A percentile compares a stretch with the other conserved stretches of the same genome.
These are phyloP conservation scores for Acanthosepion esculentum DNA, from an alignment of 2,888 invertebrate species.

Conservation along the genomic window DNA sequence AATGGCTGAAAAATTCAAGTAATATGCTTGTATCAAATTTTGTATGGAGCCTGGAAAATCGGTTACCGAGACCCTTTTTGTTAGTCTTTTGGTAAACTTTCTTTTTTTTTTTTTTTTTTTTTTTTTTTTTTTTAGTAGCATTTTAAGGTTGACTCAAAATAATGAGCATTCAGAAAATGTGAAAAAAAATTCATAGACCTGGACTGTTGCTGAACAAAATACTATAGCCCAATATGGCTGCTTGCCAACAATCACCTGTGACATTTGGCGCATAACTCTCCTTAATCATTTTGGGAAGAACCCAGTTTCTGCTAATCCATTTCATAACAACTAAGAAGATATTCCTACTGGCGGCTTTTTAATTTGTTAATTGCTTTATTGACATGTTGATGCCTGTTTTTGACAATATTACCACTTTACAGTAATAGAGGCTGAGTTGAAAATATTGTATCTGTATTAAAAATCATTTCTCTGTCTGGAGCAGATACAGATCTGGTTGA, in stretches of 20 bases:
- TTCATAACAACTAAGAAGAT: background rate
- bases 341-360: background rate
- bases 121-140: too few species aligned
- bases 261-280: background rate
- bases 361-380: background rate
- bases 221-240: background rate
- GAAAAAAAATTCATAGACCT: too few species aligned
- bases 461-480: background rate
- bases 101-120: too few species aligned
- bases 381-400: background rate
- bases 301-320: background rate
- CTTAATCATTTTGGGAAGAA: conserved; percentile 22
- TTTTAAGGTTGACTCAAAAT: too few species aligned
- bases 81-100: too few species aligned
- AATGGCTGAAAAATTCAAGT: too few species aligned
- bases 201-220: too few species aligned
- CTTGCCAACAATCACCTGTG: background rate
- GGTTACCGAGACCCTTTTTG: too few species aligned
- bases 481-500: too few species aligned
- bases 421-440: background rate
- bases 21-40: too few species aligned
- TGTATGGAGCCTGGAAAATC: too few species aligned
- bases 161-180: too few species aligned
- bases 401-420: background rate
- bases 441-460: background rate